Conservation (phyloP, 2,888 invertebrate species). For the Dermolepida albohirtum region DNA sequence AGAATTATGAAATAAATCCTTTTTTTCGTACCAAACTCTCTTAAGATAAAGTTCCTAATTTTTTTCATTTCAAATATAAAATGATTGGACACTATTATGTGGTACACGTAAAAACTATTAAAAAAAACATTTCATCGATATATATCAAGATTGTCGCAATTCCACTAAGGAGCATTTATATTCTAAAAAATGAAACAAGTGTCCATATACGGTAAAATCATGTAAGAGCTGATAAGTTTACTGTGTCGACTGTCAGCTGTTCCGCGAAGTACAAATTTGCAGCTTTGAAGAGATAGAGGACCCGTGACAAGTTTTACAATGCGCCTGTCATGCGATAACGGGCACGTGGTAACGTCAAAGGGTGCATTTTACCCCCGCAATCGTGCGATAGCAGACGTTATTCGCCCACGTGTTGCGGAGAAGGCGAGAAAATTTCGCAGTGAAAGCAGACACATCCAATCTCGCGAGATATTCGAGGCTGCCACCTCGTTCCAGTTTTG, state of each 20-base stretch:
- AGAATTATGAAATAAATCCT: too few species aligned
- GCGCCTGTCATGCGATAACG: constrained; percentile 8
- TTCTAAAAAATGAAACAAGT: constrained; percentile 30
- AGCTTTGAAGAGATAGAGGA: neutral
- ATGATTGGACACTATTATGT: too few species aligned
- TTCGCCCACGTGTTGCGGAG: constrained; percentile 30
- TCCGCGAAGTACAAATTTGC: constrained; percentile 21
- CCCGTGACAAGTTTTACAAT: constrained; percentile 4
- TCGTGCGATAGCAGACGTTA: neutral
- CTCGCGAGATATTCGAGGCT: constrained; percentile 35
- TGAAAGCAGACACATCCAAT: constrained; percentile 35
- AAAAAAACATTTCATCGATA: constrained; percentile 11
- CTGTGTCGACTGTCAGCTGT: constrained; percentile 36
- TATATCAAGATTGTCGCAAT: constrained; percentile 21
- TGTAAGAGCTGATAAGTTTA: constrained; percentile 31
- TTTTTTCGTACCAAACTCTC: too few species aligned
- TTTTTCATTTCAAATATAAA: too few species aligned
- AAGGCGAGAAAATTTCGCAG: constrained; percentile 32
- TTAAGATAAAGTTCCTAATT: too few species aligned
- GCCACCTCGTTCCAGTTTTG: constrained; percentile 35
- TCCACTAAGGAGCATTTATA: constrained; percentile 11
- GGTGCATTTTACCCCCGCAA: constrained; percentile 6
- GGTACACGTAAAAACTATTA: neutral
- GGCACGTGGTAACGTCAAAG: constrained; percentile 1
- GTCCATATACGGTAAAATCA: constrained; percentile 39